A percentile compares a stretch with the other conserved stretches of the same genome.
phyloP scores from a whole-genome alignment of 2,888 invertebrate genomes.

The Ditylenchus weischeri region DNA sequence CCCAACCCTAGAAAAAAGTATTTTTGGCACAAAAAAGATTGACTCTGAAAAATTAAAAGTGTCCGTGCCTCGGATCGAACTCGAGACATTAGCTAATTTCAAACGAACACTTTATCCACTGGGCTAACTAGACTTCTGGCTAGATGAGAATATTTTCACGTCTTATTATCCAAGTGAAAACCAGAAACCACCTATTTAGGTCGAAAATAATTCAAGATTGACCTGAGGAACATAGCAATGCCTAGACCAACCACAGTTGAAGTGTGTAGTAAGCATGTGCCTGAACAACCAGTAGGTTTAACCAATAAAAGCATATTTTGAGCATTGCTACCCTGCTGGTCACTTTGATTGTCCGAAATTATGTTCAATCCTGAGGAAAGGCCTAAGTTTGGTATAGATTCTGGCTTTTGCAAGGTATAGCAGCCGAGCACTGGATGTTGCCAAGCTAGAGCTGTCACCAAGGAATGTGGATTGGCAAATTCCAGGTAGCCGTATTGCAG shows the following conservation, averaged over 20 bases:
- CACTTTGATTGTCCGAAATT: not conserved
- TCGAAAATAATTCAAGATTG: not conserved
- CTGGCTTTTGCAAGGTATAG: slow-evolving; percentile 31
- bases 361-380: slow-evolving; percentile 5
- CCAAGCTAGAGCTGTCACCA: slow-evolving; percentile 32
- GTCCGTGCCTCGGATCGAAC: no score
- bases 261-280: slow-evolving; percentile 25
- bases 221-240: slow-evolving; percentile 23
- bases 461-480: slow-evolving; percentile 32
- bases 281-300: slow-evolving; percentile 10
- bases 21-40: no score
- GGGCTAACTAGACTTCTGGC: no score
- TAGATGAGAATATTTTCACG: no score
- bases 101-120: no score
- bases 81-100: no score
- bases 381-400: slow-evolving; percentile 32
- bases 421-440: slow-evolving; percentile 36
- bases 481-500: slow-evolving; percentile 34
- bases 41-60: no score
- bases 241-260: slow-evolving; percentile 22
- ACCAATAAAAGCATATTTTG: not conserved
- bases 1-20: no score
- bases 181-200: no score
- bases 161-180: no score
- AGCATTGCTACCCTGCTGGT: not conserved